Evolutionary conservation across 2,888 invertebrate genomes (phyloP), one percentile per base, ranked within the genome.

Genomic region (Rosalia funebris): DNA sequence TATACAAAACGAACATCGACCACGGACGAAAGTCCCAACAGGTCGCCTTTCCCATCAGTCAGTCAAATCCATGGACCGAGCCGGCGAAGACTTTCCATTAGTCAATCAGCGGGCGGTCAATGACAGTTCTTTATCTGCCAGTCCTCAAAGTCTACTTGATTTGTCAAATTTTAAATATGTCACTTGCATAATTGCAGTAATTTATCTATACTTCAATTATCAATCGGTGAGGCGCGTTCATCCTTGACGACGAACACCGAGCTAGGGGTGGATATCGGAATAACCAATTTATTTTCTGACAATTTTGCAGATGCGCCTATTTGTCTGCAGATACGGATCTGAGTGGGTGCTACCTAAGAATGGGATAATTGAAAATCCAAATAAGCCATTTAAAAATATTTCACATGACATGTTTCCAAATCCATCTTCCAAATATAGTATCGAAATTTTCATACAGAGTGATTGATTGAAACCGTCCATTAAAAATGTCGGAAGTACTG

Each of bases 71-170:
- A 60, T 60, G 57, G 58, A 58, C 57, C n/a, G 57, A 55, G 53
- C 62, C 55, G 36, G 36, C 44, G 63, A 64, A 32, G 53, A 66
- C 64, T 67, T 66, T 63, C 65, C 72, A 76, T 76, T 73, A 69
- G 68, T 76, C 76, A 76, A 74, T 45, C 75, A 66, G 71, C 71
- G 56, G 76, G 76, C 65, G 65, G 71, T 65, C 71, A 69, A 71
- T 67, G 74, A 74, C 72, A 74, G 70, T 68, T 68, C 68, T 63
- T 70, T 69, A 71, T 73, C 73, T 71, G 66, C 63, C 67, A 68
- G 63, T 63, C 60, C 60, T 53, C 37, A 44, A 47, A 56, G 57
- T 53, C 63, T 54, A 56, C 65, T 73, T 73, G 71, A 73, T 73
- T 73, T 73, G 73, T 71, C 71, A 73, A 71, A 69, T 71, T 70